phyloP scores from a whole-genome alignment of 2,888 invertebrate genomes.

The Drosophila neutralis region DNA sequence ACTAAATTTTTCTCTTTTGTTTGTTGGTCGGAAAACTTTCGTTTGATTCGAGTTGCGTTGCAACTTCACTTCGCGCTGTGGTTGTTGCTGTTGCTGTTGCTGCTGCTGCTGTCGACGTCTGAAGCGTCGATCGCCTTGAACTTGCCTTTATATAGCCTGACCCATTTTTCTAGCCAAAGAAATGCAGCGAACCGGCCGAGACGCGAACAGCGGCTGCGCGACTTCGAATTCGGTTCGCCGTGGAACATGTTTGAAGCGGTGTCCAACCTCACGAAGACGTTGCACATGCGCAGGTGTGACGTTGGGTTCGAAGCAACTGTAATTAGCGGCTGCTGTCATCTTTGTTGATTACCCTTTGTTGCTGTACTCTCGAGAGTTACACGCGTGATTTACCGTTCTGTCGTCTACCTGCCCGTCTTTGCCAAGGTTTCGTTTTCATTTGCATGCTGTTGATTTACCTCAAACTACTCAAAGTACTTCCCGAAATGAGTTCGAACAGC shows the following conservation, averaged over 20 bases:
- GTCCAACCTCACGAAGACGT: conserved; percentile 21
- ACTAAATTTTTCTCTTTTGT: conserved; percentile 35
- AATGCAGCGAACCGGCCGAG: conserved; percentile 55
- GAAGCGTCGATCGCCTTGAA: conserved; percentile 90
- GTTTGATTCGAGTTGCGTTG: conserved; percentile 47
- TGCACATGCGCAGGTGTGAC: conserved; percentile 46
- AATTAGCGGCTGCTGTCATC: conserved; percentile 46
- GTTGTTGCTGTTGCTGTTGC: conserved; percentile 60
- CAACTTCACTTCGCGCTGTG: conserved; percentile 62
- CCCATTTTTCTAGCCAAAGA: conserved; percentile 87
- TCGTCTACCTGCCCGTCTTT: conserved; percentile 53
- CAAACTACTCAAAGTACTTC: conserved; percentile 7
- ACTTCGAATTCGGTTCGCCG: conserved; percentile 9
- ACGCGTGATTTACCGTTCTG: conserved; percentile 53
- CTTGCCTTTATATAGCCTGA: conserved; percentile 93
- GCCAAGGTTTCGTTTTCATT: conserved; percentile 70
- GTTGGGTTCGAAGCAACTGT: conserved; percentile 4
- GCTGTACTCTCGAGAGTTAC: conserved; percentile 27
- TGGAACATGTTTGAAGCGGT: conserved; percentile 55
- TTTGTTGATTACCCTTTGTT: conserved; percentile 64
- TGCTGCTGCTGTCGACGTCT: conserved; percentile 84
- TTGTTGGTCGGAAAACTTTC: conserved; percentile 62
- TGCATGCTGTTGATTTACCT: conserved; percentile 37
- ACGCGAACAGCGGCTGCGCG: conserved; percentile 29
- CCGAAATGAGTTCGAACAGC: background rate